These are phyloP conservation scores for Hippocampus barbouri DNA, from an alignment of 2,113 vertebrate genomes.

Conservation along the genomic window DNA sequence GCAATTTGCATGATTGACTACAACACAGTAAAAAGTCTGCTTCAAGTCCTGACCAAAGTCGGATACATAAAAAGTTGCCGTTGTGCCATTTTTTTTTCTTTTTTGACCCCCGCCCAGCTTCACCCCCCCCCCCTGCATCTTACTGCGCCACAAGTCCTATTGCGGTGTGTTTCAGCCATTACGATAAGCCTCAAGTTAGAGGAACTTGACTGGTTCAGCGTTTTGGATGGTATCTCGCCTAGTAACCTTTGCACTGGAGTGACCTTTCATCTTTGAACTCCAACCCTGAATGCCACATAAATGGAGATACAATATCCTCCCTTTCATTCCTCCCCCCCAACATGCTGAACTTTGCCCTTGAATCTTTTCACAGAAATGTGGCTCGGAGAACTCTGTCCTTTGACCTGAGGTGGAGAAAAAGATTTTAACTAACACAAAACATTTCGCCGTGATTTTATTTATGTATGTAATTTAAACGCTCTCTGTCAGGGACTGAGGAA, in stretches of 20 bases:
- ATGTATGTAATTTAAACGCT: constrained; percentile 13
- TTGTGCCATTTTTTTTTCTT: constrained; percentile 35
- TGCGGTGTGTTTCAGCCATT: background rate
- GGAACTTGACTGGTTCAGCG: constrained; percentile 33
- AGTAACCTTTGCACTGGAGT: constrained; percentile 58
- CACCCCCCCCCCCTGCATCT: background rate
- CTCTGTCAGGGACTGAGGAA: background rate
- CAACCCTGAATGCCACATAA: constrained; percentile 69
- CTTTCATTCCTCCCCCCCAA: constrained; percentile 58
- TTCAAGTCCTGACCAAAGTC: constrained; percentile 61
- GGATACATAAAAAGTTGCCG: constrained; percentile 55
- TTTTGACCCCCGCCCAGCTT: too few relatives aligned
- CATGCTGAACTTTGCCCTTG: constrained; percentile 63
- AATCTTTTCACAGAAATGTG: constrained; percentile 69
- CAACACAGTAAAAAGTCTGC: constrained; percentile 57
- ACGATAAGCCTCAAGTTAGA: constrained; percentile 23
- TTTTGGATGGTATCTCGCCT: constrained; percentile 62
- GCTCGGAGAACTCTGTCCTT: constrained; percentile 64
- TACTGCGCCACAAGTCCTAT: constrained; percentile 28
- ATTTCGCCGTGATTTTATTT: constrained; percentile 27
- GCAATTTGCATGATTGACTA: constrained; percentile 56
- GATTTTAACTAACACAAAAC: constrained; percentile 37
- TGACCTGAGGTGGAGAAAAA: constrained; percentile 55
- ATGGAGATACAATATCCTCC: constrained; percentile 75
- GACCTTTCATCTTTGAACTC: constrained; percentile 74